Evolutionary conservation across 2,113 vertebrate genomes (phyloP).

Genomic region (Prochilodus magdalenae): DNA sequence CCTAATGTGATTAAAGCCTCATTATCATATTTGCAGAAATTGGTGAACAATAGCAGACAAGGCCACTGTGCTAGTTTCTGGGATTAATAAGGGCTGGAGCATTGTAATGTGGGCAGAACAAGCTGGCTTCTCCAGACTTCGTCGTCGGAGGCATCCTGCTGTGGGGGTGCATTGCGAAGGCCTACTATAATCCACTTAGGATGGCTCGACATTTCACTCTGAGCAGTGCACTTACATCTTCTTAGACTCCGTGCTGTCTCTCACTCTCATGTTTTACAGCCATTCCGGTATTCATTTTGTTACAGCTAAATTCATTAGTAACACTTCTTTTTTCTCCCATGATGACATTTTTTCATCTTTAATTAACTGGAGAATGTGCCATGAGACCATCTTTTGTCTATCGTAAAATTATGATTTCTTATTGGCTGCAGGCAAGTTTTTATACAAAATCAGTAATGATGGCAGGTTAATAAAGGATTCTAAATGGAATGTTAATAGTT

Average conservation of each 20-base stretch:
- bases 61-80: conserved; percentile 10
- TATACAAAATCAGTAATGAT: background rate
- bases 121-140: background rate
- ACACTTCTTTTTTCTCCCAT: background rate
- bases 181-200: conserved; percentile 50
- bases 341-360: conserved; percentile 18
- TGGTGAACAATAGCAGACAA: conserved; percentile 30
- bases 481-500: background rate
- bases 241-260: conserved; percentile 30
- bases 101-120: conserved; percentile 10
- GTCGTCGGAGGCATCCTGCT: conserved; percentile 17
- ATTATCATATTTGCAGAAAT: conserved; percentile 35
- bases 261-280: conserved; percentile 19
- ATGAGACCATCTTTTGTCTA: conserved; percentile 6
- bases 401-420: conserved; percentile 20
- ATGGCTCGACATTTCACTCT: conserved; percentile 42
- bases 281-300: conserved; percentile 1
- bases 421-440: conserved; percentile 5
- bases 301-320: conserved; percentile 17
- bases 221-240: conserved; percentile 21
- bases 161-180: conserved; percentile 29
- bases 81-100: conserved; percentile 6
- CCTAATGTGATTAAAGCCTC: conserved; percentile 34
- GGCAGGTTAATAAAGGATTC: background rate
- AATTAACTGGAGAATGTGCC: conserved; percentile 12